A percentile compares a stretch with the other conserved stretches of the same genome.
Evolutionary conservation across 2,888 invertebrate genomes (phyloP).

Genomic region (Tetheella fluctuosa): DNA sequence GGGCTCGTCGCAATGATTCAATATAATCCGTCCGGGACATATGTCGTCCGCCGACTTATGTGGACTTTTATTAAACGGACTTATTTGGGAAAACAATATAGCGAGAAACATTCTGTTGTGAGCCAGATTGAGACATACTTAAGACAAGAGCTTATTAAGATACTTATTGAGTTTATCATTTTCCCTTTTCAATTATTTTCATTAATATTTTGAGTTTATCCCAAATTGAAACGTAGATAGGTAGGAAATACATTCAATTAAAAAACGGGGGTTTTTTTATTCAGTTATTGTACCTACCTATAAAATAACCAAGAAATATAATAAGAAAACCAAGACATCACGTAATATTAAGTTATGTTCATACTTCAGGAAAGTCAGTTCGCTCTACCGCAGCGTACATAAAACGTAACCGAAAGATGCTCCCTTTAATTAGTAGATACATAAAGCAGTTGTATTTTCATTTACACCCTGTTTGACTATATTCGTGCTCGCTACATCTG

Average conservation of each 20-base stretch:
- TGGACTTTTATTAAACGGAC: constrained; percentile 71
- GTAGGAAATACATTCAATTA: no score
- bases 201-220: no score
- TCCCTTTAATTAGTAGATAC: constrained; percentile 44
- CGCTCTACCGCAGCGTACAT: constrained; percentile 11
- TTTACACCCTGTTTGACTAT: constrained; percentile 42
- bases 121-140: constrained; percentile 36
- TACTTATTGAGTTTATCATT: constrained; percentile 19
- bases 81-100: constrained; percentile 63
- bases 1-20: constrained; percentile 66
- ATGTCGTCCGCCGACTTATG: constrained; percentile 64
- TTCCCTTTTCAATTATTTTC: not conserved
- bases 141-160: constrained; percentile 31
- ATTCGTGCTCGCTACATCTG: constrained; percentile 67
- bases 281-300: no score
- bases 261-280: no score
- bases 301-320: not conserved
- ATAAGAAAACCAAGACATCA: not conserved
- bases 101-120: constrained; percentile 26
- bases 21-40: constrained; percentile 72
- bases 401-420: constrained; percentile 23
- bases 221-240: no score
- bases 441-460: constrained; percentile 47
- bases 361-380: not conserved
- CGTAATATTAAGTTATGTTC: constrained; percentile 1